Evolutionary conservation across 1,140 invertebrate species (phyloP), one percentile per base, ranked within the genome.

Genomic region (Drosophila parvula): DNA sequence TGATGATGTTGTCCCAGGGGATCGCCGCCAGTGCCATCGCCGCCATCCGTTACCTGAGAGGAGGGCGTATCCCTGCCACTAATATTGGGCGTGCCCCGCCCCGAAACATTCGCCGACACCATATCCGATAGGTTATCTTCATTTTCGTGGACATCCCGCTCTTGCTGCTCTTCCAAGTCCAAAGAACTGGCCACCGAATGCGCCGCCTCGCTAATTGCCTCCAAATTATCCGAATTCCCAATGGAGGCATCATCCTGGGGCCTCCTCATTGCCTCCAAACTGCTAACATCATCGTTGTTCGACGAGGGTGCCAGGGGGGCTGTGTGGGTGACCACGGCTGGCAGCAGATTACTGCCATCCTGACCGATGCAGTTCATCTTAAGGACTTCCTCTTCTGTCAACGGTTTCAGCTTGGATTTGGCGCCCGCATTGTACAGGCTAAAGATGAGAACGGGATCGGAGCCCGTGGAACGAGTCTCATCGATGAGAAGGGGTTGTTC

Each of bases 61-160:
- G 98, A 97, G 0, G 98, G 98, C 2, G 98, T 99, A 92, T 99
- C 98, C 0, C 98, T 93, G 1, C 98, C 98, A 81, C 95, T 94
- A 36, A 94, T 95, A 89, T 95, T 95, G 0, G 96, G 96, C 90
- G 92, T 97, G 61, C 97, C 96, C 7, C 96, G 93, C 56, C 98
- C 98, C 69, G 97, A 98, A 57, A 98, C 97, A 93, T 98, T 99
- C 0, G 98, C 98, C 41, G 97, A 98, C 0, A 99, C 96, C 98
- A 99, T 99, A 91, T 99, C 98, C 5, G 97, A 98, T 2, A 99
- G 93, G 92, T 98, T 98, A 90, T 98, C 97, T 91, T 98, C 97
- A 50, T 88, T 88, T 14, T 88, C 83, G 0, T 69, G 79, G 3
- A 89, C 84, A 32, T 88, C 80, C 79, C 96, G 95, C 91, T 96